Conservation (phyloP, 37 sponge, comb jelly and placozoan genomes). For the Tethya wilhelma region DNA sequence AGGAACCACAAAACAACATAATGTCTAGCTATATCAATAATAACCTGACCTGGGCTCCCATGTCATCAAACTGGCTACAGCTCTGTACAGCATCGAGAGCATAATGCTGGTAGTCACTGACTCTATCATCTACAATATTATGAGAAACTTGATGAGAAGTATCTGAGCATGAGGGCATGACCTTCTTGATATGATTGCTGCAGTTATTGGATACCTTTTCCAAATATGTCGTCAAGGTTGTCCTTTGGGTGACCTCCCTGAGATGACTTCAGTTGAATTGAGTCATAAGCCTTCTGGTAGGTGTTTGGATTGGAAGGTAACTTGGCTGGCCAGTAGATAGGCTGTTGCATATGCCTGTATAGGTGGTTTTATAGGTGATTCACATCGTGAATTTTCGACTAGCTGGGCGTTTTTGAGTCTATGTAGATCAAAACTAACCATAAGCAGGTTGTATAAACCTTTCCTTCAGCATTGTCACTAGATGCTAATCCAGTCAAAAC, state of each 20-base stretch:
- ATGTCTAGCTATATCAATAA: background rate
- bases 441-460: constrained; percentile 5
- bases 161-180: background rate
- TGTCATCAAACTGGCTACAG: constrained; percentile 34
- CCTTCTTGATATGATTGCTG: background rate
- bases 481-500: background rate
- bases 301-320: constrained; percentile 50
- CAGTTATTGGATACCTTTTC: constrained; percentile 37
- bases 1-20: no score
- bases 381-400: background rate
- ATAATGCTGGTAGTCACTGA: constrained; percentile 76
- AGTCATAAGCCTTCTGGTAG: constrained; percentile 74
- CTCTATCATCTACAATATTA: constrained; percentile 66
- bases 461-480: background rate
- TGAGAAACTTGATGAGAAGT: background rate
- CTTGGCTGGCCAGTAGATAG: constrained; percentile 72
- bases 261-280: constrained; percentile 37
- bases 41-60: constrained; percentile 65
- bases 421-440: background rate
- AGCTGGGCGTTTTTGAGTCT: background rate
- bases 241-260: constrained; percentile 65
- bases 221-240: constrained; percentile 61
- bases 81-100: constrained; percentile 62
- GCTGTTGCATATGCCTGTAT: constrained; percentile 72
- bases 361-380: background rate